Base-by-base conservation (phyloP, 1,140 invertebrate species). In the Nasonia longicornis region DNA sequence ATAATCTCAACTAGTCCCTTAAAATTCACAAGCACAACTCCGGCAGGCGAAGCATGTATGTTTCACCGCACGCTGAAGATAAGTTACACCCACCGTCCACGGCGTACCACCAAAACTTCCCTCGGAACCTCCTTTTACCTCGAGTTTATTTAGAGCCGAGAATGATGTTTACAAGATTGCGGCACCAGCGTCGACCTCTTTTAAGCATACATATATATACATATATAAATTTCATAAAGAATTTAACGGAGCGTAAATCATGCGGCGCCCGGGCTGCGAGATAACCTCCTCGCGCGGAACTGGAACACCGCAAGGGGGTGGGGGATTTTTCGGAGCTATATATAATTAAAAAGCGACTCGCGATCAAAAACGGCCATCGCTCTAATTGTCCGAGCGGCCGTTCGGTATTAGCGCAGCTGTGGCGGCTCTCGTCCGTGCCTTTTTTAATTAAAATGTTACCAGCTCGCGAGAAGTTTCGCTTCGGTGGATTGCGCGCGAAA, bases 201-300 rank as follows among this genome's bases (percentile, higher is more conserved):
- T 26, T 52, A 52, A 16, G 16, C 16, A n/a, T 58, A 58, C 72
- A 72, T 71, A 79, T 79, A 71, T 79, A 31, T 31, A 31, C 16
- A 20, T 58, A 58, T 72, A 72, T 72, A 79, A 63, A 72, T 79
- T 79, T 79, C 77, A 72, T 72, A 35, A 79, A 72, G 77, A 79
- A 79, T 79, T 72, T 71, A 72, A 48, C 42, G 66, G 26, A 22
- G 42, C 8, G 69, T 79, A 72, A 79, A 79, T 79, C 77, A 79
- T 45, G 12, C 29, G 14, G 11, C 22, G 38, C 8, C 31, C 31
- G 58, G 35, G 4, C 14, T 3, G 38, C 26, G 48, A 75, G 73
- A 29, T 48, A 38, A 22, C 42, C 38, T 8, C 35, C 3, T 38
- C 12, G 4, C 31, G 26, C 3, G 26, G 38, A 70, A 70, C 63